Conservation (phyloP, 2,113 vertebrate genomes). For the Halcyon malimbica region DNA sequence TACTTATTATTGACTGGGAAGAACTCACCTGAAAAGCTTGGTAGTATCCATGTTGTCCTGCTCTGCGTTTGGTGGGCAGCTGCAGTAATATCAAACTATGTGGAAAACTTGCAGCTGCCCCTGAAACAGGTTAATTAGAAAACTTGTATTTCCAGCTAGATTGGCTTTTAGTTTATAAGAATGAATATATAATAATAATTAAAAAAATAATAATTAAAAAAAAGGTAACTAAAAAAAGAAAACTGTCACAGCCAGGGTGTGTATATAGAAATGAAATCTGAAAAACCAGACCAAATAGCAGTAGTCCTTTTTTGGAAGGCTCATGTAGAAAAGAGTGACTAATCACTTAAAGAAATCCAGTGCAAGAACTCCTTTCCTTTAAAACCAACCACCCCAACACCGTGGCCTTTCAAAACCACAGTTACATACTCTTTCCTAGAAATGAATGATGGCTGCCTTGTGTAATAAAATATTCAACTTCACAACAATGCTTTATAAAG, state of each 20-base stretch:
- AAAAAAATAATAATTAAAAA: neutral
- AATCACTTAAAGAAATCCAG: neutral
- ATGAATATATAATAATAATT: neutral
- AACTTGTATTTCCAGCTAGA: neutral
- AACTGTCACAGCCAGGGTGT: neutral
- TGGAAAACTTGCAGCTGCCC: neutral
- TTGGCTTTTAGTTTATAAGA: neutral
- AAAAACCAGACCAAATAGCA: neutral
- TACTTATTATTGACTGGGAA: neutral
- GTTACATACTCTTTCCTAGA: neutral
- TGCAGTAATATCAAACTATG: neutral
- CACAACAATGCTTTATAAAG: conserved; percentile 63
- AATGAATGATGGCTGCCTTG: conserved; percentile 60
- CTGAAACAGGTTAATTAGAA: neutral
- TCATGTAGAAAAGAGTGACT: neutral
- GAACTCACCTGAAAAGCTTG: neutral
- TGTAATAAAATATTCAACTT: conserved; percentile 72
- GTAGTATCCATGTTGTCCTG: too few species aligned
- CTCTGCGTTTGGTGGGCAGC: neutral
- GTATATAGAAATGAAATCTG: neutral
- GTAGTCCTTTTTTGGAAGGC: neutral
- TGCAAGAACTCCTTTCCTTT: neutral
- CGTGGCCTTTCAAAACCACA: neutral
- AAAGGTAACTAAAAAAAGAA: neutral
- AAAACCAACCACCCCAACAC: neutral